phyloP scores from a whole-genome alignment of 2,113 vertebrate genomes.

The Gallinago jamesoni region DNA sequence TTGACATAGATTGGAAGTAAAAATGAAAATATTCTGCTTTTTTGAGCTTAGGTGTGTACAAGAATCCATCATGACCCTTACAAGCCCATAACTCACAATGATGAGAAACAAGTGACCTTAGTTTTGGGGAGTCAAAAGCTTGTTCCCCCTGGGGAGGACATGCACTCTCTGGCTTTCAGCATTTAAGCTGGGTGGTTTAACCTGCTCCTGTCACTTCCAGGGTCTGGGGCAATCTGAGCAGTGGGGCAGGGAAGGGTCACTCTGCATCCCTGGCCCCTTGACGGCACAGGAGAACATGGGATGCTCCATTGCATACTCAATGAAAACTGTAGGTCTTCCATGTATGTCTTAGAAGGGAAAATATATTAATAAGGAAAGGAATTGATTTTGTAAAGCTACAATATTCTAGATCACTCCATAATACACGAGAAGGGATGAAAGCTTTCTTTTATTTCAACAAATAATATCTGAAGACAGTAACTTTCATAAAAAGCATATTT shows the following conservation, averaged over 20 bases:
- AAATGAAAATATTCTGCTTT: background rate
- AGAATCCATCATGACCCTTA: background rate
- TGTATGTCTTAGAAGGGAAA: background rate
- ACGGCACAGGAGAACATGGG: rapidly evolving
- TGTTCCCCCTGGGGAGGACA: background rate
- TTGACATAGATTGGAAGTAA: background rate
- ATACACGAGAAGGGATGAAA: background rate
- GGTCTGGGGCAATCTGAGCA: background rate
- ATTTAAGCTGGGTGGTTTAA: background rate
- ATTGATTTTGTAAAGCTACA: background rate
- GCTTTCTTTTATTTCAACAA: background rate
- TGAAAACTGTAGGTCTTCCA: background rate
- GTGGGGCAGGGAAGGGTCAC: background rate
- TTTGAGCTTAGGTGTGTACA: background rate
- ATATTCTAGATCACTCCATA: background rate
- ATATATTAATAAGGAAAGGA: background rate
- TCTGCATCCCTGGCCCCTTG: background rate
- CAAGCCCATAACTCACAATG: background rate
- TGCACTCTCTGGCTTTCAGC: background rate
- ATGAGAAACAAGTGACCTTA: background rate
- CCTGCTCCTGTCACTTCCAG: background rate
- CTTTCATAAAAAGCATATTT: background rate
- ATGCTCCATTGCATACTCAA: background rate
- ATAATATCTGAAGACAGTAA: background rate
- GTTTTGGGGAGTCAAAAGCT: background rate